Conservation (phyloP, 2,888 invertebrate species). For the Cerastis rubricosa region DNA sequence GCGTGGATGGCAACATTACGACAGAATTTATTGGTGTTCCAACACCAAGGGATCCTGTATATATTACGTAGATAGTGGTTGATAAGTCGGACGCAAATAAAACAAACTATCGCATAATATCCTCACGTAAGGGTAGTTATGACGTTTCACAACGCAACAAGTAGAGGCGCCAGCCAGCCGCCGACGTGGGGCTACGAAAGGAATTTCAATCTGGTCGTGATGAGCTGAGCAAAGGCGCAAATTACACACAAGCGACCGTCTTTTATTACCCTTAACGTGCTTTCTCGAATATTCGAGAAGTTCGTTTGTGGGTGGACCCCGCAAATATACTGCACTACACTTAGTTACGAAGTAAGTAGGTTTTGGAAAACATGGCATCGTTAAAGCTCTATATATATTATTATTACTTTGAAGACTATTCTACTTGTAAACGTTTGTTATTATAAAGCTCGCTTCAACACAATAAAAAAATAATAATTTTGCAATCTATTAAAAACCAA, state of each 20-base stretch:
- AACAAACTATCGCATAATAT: conserved; percentile 79
- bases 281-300: conserved; percentile 66
- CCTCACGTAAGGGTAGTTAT: conserved; percentile 86
- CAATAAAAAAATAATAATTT: not conserved
- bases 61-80: conserved; percentile 53
- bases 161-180: conserved; percentile 84
- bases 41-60: conserved; percentile 24
- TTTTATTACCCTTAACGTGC: conserved; percentile 73
- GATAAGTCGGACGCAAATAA: conserved; percentile 74
- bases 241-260: conserved; percentile 82
- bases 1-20: conserved; percentile 28
- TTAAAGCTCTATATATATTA: conserved; percentile 5
- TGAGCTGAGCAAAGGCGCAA: conserved; percentile 86
- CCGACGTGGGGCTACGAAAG: conserved; percentile 80
- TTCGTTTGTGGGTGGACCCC: conserved; percentile 55
- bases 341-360: conserved; percentile 16
- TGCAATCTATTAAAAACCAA: not conserved
- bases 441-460: not conserved
- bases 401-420: not conserved
- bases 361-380: conserved; percentile 14
- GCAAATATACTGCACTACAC: conserved; percentile 37
- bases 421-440: not conserved
- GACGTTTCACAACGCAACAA: conserved; percentile 87
- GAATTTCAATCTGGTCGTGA: conserved; percentile 89
- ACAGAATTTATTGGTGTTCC: conserved; percentile 42